Evolutionary conservation across 2,888 invertebrate genomes (phyloP), one percentile per base, ranked within the genome.

Genomic region (Chymomyza caudatula): DNA sequence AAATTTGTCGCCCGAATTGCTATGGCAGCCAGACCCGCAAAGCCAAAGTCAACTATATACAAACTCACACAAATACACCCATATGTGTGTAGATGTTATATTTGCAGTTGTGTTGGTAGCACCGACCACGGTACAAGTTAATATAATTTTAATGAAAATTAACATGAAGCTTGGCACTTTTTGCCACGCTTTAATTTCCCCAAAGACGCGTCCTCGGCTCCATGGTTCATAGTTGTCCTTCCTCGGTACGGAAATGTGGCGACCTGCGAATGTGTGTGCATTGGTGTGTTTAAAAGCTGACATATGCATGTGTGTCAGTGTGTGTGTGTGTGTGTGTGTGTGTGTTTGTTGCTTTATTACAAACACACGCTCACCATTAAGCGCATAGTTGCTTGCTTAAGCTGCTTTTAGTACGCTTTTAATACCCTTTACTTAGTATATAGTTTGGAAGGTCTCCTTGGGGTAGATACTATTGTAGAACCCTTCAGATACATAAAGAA

Each of bases 141-240:
- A 84, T 84, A 87, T 84, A 84, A 84, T 85, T 84, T 84, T 84
- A 87, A 84, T 84, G 87, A 84, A 84, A 87, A 84, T 84, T 84
- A 87, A 84, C 87, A 87, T 84, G 80, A 83, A 86, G 84, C 87
- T 73, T 67, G 80, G 80, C 79, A 79, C 87, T 86, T 86, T 80
- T 85, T 77, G 76, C 74, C 73, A 73, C 70, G 73, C 87, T 84
- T 85, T 83, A 87, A 84, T 84, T 84, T 87, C 87, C 84, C 84
- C 74, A 80, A 77, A 83, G 84, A 77, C 85, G 70, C 42, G 43
- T 55, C 63, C 47, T 47, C 17, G 17, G 17, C 17, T 15, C 13
- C 47, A 15, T 19, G 3, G n/a, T 44, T 15, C 17, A 47, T 47
- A 8, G 17, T 47, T 47, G 19, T 47, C 17, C 47, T 19, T 37